These are phyloP conservation scores for Pseudomyrmex sp. DNA, from an alignment of 1,140 invertebrate genomes.

Conservation along the genomic window DNA sequence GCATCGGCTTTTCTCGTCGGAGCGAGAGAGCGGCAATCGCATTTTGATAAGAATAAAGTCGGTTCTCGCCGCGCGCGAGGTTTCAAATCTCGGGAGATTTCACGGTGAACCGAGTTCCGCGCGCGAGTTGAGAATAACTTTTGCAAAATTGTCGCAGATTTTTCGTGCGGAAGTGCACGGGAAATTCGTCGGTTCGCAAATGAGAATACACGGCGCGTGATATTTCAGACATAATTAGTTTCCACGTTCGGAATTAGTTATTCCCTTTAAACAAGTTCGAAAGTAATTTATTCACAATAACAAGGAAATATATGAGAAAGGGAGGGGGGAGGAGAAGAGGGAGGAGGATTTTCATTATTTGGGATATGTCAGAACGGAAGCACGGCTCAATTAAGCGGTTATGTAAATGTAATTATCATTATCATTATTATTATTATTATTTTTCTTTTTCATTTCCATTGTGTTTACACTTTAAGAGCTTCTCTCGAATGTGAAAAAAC, in stretches of 20 bases:
- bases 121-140: background rate
- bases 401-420: background rate
- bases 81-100: conserved; percentile 15
- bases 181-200: background rate
- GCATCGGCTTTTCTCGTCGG: conserved; percentile 27
- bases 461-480: background rate
- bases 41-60: conserved; percentile 26
- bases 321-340: background rate
- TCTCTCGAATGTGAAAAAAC: background rate
- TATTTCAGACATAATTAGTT: conserved; percentile 23
- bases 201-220: background rate
- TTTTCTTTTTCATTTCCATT: background rate
- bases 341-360: background rate
- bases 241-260: background rate
- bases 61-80: background rate
- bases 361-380: background rate
- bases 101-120: background rate
- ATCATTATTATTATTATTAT: background rate
- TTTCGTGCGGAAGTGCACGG: background rate
- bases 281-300: conserved; percentile 12
- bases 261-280: background rate
- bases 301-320: background rate
- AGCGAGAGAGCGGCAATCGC: background rate
- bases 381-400: background rate
- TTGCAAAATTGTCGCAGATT: background rate